Evolutionary conservation across 1,140 invertebrate species (phyloP).

Genomic region (Drosophila busckii): DNA sequence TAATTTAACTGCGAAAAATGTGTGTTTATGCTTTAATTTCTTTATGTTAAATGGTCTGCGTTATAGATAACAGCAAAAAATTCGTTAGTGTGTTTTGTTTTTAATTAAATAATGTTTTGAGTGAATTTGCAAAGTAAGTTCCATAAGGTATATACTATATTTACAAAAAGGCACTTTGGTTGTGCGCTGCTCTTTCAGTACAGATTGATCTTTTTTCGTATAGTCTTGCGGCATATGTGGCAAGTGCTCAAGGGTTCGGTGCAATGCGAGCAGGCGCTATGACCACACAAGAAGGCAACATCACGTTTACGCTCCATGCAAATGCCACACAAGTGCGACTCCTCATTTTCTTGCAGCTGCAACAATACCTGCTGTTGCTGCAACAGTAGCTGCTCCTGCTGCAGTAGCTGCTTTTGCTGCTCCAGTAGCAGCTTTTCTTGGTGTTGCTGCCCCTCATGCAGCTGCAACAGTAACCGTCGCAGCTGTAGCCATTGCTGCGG

Average conservation of each 20-base stretch:
- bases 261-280: conserved; percentile 91
- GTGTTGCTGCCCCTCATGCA: no score
- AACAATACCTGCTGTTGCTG: conserved; percentile 85
- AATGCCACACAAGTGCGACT: conserved; percentile 88
- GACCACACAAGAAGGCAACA: conserved; percentile 93
- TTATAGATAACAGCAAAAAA: no score
- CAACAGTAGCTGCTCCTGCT: conserved; percentile 80
- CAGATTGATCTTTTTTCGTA: conserved; percentile 92
- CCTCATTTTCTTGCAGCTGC: conserved; percentile 93
- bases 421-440: no score
- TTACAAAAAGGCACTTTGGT: conserved; percentile 75
- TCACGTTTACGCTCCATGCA: conserved; percentile 89
- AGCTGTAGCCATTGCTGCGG: no score
- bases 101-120: conserved; percentile 55
- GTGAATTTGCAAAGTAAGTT: conserved; percentile 35
- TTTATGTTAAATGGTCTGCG: no score
- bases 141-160: conserved; percentile 45
- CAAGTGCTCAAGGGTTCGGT: conserved; percentile 90
- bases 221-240: conserved; percentile 95
- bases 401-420: no score
- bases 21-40: no score
- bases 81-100: conserved; percentile 27
- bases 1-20: no score
- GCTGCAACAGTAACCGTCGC: no score
- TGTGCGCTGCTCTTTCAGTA: conserved; percentile 81